A percentile compares a stretch with the other conserved stretches of the same genome.
Evolutionary conservation across 2,113 vertebrate species (phyloP).

Genomic region (Triplophysa dalaica): DNA sequence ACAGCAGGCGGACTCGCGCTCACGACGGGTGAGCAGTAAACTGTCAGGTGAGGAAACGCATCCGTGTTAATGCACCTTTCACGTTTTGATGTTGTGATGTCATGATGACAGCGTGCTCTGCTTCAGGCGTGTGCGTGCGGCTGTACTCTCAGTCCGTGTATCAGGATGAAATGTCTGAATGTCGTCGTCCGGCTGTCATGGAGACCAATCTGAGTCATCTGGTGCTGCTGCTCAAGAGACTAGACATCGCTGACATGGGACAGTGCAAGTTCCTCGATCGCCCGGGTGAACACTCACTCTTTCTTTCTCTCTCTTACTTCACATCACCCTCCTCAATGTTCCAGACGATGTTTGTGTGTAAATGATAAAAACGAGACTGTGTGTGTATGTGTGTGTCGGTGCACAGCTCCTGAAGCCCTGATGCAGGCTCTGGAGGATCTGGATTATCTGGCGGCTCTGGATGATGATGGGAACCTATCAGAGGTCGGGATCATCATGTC

Average conservation of each 20-base stretch:
- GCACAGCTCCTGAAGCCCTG: slow-evolving; percentile 80
- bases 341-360: too few relatives aligned
- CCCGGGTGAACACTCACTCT: slow-evolving; percentile 69
- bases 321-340: too few relatives aligned
- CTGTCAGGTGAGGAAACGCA: slow-evolving; percentile 70
- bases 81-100: too few relatives aligned
- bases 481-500: slow-evolving; percentile 88
- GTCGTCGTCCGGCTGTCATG: slow-evolving; percentile 75
- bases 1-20: slow-evolving; percentile 85
- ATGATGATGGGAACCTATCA: slow-evolving; percentile 82
- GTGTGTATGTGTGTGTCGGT: neutral
- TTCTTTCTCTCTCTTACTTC: too few relatives aligned
- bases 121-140: slow-evolving; percentile 84
- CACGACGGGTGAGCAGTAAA: slow-evolving; percentile 73
- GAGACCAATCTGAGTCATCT: slow-evolving; percentile 88
- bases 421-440: slow-evolving; percentile 90
- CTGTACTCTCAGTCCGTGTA: slow-evolving; percentile 81
- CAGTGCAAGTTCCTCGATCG: slow-evolving; percentile 85
- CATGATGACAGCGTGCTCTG: neutral
- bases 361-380: too few relatives aligned
- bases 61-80: too few relatives aligned
- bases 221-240: slow-evolving; percentile 82
- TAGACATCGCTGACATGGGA: slow-evolving; percentile 84
- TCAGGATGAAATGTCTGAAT: slow-evolving; percentile 73
- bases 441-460: slow-evolving; percentile 85